Base-by-base conservation (phyloP, 2,797 vertebrate genomes). In the Dipus sagitta region DNA sequence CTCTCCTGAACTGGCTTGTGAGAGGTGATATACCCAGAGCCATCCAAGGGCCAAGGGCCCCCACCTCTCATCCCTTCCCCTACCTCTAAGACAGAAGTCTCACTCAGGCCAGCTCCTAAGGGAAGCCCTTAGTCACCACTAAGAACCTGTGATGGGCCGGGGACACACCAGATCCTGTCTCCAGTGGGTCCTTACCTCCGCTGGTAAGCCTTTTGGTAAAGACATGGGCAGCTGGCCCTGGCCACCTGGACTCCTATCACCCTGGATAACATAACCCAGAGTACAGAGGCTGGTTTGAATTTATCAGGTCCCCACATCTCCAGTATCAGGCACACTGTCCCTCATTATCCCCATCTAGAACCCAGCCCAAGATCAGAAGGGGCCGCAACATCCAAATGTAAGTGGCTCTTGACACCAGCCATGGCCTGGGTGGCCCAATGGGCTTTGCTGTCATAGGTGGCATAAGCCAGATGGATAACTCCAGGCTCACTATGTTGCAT, bases 11-110 rank as follows among this genome's bases (percentile, higher is more conserved):
- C 0, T 26, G 34, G 60, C 58, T 3, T 58, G 23, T 32, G 12
- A 15, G 67, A 52, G 8, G 10, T 0, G 3, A 21, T 2, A 0
- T 0, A 2, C 26, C 12, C 3, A 24, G 4, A 77, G 74, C 54
- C 68, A 13, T 24, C 21, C 6, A 2, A 54, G 38, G 38, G 42
- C 26, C 2, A 52, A 60, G 81, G 12, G 28, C 14, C 10, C 70
- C 67, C 6, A 15, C 6, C 24, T 26, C 20, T 20, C 8, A 26
- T n/a, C 72, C n/a, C 47, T 30, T 52, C 8, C 24, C 2, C 54
- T 1, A 20, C 4, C 32, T 32, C 10, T 32, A 14, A 18, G 34
- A 60, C 0, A 11, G 54, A 54, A 32, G 80, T 38, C 76, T 64
- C 32, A 14, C 64, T 34, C 23, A 47, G 76, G 32, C 30, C n/a